These are phyloP conservation scores for Peromyscus melanophrys DNA, from an alignment of 2,797 vertebrate species.

Conservation along the genomic window DNA sequence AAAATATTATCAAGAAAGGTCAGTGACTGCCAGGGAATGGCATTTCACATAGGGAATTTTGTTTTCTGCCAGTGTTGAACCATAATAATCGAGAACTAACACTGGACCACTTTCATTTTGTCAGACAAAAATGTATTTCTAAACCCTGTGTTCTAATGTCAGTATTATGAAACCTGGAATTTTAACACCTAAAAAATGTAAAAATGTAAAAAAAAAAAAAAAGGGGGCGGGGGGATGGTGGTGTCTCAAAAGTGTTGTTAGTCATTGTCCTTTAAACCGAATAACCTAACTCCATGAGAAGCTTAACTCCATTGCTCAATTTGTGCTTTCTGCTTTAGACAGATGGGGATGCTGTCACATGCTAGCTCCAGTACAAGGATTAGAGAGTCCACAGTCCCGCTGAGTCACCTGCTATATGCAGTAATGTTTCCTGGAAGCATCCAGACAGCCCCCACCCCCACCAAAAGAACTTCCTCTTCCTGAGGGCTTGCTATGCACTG, in stretches of 20 bases:
- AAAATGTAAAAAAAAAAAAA: neutral
- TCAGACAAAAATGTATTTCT: neutral
- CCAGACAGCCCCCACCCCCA: neutral
- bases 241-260: neutral
- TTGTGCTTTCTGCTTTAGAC: neutral
- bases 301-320: neutral
- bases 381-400: neutral
- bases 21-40: neutral
- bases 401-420: neutral
- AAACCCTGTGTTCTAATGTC: slow-evolving; percentile 23
- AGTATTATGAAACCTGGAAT: neutral
- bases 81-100: neutral
- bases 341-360: neutral
- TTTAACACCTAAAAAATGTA: neutral
- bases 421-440: neutral
- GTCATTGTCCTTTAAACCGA: neutral
- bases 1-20: neutral
- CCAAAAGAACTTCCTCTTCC: neutral
- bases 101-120: slow-evolving; percentile 12
- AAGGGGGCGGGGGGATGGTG: neutral
- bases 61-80: neutral
- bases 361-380: neutral
- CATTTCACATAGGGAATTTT: neutral
- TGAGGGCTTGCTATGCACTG: neutral
- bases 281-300: neutral